phyloP scores from a whole-genome alignment of 2,113 vertebrate species.

The Actinemys pallida region DNA sequence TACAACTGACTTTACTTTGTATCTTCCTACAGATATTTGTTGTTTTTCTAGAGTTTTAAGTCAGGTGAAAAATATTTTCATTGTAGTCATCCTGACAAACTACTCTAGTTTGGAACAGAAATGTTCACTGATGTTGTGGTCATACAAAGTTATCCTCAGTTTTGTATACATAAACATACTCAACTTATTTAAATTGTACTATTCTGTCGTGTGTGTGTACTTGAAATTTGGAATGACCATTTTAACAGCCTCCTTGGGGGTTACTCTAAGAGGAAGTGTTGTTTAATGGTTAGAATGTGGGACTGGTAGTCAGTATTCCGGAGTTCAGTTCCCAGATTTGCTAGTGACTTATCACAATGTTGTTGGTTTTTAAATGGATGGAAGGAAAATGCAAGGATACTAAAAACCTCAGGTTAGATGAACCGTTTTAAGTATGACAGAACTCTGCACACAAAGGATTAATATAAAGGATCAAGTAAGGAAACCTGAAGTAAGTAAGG shows the following conservation, averaged over 20 bases:
- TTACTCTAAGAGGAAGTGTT: neutral
- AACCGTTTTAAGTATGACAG: neutral
- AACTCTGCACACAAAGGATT: neutral
- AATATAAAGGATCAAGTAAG: neutral
- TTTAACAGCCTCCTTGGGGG: neutral
- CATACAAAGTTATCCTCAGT: neutral
- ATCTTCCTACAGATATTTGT: neutral
- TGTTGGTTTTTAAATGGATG: neutral
- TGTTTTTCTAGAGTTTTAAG: neutral
- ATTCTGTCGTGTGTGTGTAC: accelerated
- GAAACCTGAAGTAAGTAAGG: neutral
- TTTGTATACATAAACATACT: neutral
- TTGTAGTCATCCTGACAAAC: neutral
- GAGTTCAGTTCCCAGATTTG: neutral
- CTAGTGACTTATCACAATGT: neutral
- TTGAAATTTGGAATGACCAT: neutral
- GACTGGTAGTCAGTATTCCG: neutral
- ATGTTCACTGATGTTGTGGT: neutral
- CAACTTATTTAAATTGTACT: neutral
- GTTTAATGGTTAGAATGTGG: neutral
- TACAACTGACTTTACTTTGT: neutral
- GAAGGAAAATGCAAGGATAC: neutral
- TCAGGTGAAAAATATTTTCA: neutral
- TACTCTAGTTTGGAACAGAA: neutral
- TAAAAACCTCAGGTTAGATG: neutral